phyloP scores from a whole-genome alignment of 2,888 invertebrate genomes.

The Rotaria sp. region DNA sequence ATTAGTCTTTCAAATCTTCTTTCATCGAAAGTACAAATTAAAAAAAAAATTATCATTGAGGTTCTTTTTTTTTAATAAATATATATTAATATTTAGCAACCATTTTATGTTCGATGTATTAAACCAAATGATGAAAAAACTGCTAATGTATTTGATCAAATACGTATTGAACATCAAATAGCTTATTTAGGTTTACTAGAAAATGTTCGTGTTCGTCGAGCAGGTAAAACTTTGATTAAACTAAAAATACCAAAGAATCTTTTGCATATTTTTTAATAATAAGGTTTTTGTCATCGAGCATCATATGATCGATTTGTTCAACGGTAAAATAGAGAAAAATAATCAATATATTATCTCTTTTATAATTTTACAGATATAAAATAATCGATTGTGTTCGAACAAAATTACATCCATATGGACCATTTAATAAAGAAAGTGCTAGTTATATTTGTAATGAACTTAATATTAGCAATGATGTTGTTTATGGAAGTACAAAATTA shows the following conservation, averaged over 20 bases:
- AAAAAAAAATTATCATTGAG: too few species aligned
- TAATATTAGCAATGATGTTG: slow-evolving; percentile 72
- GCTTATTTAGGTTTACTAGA: slow-evolving; percentile 81
- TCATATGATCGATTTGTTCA: neutral
- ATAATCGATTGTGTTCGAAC: slow-evolving; percentile 69
- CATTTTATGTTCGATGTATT: slow-evolving; percentile 90
- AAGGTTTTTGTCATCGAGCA: neutral
- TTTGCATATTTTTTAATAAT: neutral
- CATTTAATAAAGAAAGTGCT: slow-evolving; percentile 31
- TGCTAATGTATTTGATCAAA: slow-evolving; percentile 74
- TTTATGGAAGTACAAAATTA: slow-evolving; percentile 90
- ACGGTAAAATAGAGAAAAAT: neutral
- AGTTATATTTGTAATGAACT: slow-evolving; percentile 73
- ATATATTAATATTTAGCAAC: slow-evolving; percentile 60
- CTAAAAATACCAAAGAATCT: neutral
- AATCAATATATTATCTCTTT: too few species aligned
- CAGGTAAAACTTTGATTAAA: slow-evolving; percentile 64
- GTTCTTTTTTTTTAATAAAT: neutral
- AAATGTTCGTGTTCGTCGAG: slow-evolving; percentile 86
- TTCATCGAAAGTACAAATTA: slow-evolving; percentile 64
- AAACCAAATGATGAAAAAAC: slow-evolving; percentile 92
- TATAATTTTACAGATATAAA: slow-evolving; percentile 68
- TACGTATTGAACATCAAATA: slow-evolving; percentile 63
- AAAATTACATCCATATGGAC: slow-evolving; percentile 53
- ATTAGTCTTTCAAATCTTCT: slow-evolving; percentile 76